Evolutionary conservation across 2,888 invertebrate species (phyloP).

Genomic region (Strigamia maritima): DNA sequence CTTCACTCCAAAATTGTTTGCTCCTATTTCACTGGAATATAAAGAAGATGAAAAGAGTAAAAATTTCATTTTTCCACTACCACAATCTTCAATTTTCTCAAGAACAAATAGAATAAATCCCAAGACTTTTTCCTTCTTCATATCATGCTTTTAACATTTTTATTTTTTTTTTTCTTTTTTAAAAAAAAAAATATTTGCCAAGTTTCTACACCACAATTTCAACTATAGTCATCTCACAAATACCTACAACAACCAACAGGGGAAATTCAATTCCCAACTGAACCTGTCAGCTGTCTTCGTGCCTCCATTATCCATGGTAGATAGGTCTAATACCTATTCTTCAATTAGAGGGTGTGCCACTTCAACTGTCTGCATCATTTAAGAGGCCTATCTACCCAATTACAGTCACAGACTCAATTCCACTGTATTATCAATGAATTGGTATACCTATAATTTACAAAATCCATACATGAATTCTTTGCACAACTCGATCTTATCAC

Average conservation of each 20-base stretch:
- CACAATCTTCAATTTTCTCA: constrained; percentile 4
- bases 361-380: constrained; percentile 4
- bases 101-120: constrained; percentile 4
- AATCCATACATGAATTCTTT: neutral
- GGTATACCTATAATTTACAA: neutral
- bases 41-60: constrained; percentile 4
- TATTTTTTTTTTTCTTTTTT: neutral
- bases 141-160: neutral
- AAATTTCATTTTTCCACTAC: neutral
- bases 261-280: constrained; percentile 4
- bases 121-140: neutral
- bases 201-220: neutral
- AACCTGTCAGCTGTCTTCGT: neutral
- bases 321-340: constrained; percentile 4
- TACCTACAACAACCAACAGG: constrained; percentile 4
- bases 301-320: neutral
- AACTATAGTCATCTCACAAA: neutral
- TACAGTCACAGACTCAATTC: neutral
- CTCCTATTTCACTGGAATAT: neutral
- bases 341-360: neutral
- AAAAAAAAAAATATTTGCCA: neutral
- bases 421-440: neutral
- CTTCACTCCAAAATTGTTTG: constrained; percentile 4
- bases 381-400: constrained; percentile 4
- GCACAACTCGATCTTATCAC: neutral